Conservation (phyloP, 2,113 vertebrate species). For the Myotis yumanensis region DNA sequence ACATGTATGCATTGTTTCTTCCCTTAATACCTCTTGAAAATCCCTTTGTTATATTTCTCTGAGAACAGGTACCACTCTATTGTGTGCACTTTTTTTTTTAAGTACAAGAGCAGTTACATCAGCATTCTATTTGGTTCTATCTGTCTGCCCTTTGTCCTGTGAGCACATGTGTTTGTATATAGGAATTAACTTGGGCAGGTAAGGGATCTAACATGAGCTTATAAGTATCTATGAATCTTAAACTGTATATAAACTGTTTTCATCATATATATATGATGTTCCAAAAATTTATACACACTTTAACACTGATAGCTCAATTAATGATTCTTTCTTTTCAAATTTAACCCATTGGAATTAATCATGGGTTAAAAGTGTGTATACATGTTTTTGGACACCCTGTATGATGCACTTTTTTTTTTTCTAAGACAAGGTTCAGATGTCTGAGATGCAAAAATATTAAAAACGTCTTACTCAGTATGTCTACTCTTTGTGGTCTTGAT, state of each 20-base stretch:
- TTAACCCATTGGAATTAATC: too few relatives aligned
- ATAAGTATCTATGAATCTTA: conserved; percentile 10
- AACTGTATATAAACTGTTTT: neutral
- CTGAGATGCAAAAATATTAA: neutral
- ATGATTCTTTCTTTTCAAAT: too few relatives aligned
- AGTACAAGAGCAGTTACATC: neutral
- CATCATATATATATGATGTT: too few relatives aligned
- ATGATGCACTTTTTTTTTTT: neutral
- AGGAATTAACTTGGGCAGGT: neutral
- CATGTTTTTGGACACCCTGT: too few relatives aligned
- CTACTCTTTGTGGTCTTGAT: neutral
- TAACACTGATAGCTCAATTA: too few relatives aligned
- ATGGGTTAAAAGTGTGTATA: too few relatives aligned
- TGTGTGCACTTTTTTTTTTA: neutral
- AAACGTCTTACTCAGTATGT: neutral
- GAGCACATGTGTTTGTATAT: neutral
- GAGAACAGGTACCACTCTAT: conserved; percentile 9
- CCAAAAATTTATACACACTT: too few relatives aligned
- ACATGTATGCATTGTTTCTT: conserved; percentile 13
- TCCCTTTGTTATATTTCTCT: conserved; percentile 46
- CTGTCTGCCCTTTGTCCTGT: neutral
- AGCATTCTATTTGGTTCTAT: conserved; percentile 21
- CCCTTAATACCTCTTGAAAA: conserved; percentile 52
- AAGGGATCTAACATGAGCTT: neutral
- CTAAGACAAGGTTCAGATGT: neutral